Conservation (phyloP, 2,888 invertebrate species). For the Drosophila borborema region DNA sequence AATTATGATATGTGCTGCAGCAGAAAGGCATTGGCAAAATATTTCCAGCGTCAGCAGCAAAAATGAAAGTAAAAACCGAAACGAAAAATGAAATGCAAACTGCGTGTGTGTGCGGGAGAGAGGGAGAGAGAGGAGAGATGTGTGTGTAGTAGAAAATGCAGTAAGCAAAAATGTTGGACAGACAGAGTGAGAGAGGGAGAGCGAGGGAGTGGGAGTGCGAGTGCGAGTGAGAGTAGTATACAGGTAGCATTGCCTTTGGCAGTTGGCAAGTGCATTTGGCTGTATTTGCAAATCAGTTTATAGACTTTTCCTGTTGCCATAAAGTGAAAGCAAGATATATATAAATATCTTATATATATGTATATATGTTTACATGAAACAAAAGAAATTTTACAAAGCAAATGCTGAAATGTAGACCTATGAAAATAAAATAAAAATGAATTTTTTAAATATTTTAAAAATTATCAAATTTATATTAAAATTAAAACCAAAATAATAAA, state of each 20-base stretch:
- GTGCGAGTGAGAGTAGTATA: not conserved
- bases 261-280: conserved; percentile 5
- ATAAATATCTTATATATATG: not conserved
- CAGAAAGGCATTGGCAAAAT: conserved; percentile 33
- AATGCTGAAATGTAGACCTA: not conserved
- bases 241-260: conserved; percentile 3
- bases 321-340: conserved; percentile 7
- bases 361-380: not conserved
- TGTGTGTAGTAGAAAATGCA: conserved; percentile 4
- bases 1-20: conserved; percentile 31
- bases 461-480: too few species aligned
- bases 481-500: too few species aligned
- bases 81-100: conserved; percentile 40
- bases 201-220: too few species aligned
- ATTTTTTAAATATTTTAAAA: too few species aligned
- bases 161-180: conserved; percentile 5
- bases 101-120: not conserved
- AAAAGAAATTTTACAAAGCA: too few species aligned
- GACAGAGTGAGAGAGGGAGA: not conserved
- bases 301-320: conserved; percentile 33
- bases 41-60: conserved; percentile 28
- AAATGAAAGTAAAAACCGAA: conserved; percentile 46
- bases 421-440: too few species aligned
- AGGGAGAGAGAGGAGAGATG: not conserved
- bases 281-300: conserved; percentile 22